These are phyloP conservation scores for Bombus turneri DNA, from an alignment of 1,140 invertebrate species.

Conservation along the genomic window DNA sequence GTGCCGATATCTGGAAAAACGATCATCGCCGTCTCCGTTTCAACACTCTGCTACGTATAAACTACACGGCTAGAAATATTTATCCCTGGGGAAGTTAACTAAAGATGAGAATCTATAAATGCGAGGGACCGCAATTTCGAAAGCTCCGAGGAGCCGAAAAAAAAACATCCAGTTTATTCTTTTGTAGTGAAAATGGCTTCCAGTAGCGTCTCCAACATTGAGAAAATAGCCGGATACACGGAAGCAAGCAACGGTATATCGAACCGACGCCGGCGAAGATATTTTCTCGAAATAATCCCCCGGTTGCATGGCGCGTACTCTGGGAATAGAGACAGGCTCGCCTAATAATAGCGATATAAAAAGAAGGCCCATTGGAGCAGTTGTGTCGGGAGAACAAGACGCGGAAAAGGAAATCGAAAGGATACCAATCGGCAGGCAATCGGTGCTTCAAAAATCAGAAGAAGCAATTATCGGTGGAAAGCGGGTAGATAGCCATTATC, in stretches of 20 bases:
- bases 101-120: not conserved
- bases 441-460: slow-evolving; percentile 7
- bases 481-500: slow-evolving; percentile 25
- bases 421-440: not conserved
- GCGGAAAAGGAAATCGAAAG: not conserved
- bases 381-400: too few relatives aligned
- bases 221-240: not conserved
- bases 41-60: not conserved
- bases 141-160: not conserved
- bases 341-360: slow-evolving; percentile 36
- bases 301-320: not conserved
- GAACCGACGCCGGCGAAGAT: not conserved
- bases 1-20: not conserved
- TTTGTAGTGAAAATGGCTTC: too few relatives aligned
- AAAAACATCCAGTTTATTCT: not conserved
- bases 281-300: slow-evolving; percentile 33
- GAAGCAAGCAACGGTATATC: not conserved
- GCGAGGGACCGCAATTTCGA: not conserved
- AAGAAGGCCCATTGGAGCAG: not conserved
- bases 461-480: slow-evolving; percentile 31
- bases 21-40: not conserved
- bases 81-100: not conserved
- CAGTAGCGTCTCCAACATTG: not conserved
- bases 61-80: too few relatives aligned
- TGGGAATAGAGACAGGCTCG: not conserved